Evolutionary conservation across 2,888 invertebrate genomes (phyloP).

Genomic region (Heliconius cydno): DNA sequence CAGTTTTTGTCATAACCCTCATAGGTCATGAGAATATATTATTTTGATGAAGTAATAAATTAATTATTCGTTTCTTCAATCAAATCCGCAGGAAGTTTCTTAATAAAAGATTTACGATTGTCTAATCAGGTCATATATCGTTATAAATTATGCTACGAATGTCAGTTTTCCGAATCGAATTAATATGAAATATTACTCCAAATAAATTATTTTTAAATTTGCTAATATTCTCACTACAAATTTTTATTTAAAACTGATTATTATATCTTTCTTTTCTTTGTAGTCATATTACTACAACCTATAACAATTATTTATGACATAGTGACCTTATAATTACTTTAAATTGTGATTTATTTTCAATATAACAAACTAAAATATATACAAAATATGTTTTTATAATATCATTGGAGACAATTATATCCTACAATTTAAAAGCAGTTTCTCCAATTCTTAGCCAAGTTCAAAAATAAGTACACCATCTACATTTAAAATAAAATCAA

Average conservation of each 20-base stretch:
- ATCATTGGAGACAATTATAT: neutral
- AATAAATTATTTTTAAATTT: neutral
- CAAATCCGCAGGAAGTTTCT: neutral
- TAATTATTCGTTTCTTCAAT: neutral
- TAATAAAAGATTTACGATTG: constrained; percentile 26
- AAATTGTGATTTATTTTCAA: no score
- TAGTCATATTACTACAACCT: no score
- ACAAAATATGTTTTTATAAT: neutral
- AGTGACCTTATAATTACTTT: no score
- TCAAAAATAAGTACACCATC: constrained; percentile 58
- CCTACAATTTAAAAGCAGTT: neutral
- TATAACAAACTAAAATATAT: no score
- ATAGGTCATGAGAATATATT: constrained; percentile 44
- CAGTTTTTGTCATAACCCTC: constrained; percentile 65
- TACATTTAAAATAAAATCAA: constrained; percentile 76
- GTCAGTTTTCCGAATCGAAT: neutral
- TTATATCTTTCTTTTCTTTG: neutral
- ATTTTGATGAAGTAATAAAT: constrained; percentile 30
- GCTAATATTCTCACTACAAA: neutral
- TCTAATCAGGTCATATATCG: constrained; percentile 15
- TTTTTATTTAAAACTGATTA: neutral
- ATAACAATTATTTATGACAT: no score
- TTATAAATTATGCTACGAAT: neutral
- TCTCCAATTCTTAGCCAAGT: constrained; percentile 53
- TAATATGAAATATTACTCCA: neutral